Evolutionary conservation across 64 coral and sea anemone species (phyloP), one percentile per base, ranked within the genome.

Genomic region (Actinia tenebrosa): DNA sequence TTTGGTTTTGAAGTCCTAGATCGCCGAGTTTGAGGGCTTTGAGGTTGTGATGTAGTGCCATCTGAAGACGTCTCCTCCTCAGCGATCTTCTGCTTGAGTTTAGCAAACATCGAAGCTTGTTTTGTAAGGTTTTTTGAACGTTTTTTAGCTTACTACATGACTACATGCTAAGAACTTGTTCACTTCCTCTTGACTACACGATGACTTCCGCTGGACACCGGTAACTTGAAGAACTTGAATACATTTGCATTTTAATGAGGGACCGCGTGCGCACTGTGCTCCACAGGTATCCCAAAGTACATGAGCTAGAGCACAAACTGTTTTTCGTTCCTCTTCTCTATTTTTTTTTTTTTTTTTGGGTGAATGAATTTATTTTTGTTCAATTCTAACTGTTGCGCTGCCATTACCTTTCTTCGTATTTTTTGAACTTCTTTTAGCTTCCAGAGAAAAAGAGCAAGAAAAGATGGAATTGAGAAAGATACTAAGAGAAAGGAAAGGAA

Each of bases 71-170:
- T 84, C 79, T 95, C 97, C 60, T 99, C 93, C 80, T 99, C 93
- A 84, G 93, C 97, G 60, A 99, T 99, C 77, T 95, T 99, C 86
- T 99, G 93, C 82, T 99, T 99, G 60, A 99, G 88, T 89, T 95
- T 95, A 23, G 91, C 89, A 90, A 99, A 99, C 97, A 99, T 99
- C 87, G 56, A 52, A 20, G 50, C 45, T 81, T 81, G 20, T n/a
- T 81, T 81, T 81, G 44, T 81, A 23, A 26, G 79, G 44, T 81
- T 81, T 81, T 81, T 25, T 18, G 16, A 53, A 50, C 3, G 44
- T 19, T 52, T 45, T 81, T 52, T 81, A n/a, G 17, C 79, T 45
- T 15, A 50, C 79, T 81, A 20, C 77, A 79, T 81, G 79, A 42
- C 69, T 75, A 75, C 26, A 75, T 75, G 26, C 5, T 43, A 75